Evolutionary conservation across 2,888 invertebrate genomes (phyloP).

Genomic region (Helicoverpa assulta): DNA sequence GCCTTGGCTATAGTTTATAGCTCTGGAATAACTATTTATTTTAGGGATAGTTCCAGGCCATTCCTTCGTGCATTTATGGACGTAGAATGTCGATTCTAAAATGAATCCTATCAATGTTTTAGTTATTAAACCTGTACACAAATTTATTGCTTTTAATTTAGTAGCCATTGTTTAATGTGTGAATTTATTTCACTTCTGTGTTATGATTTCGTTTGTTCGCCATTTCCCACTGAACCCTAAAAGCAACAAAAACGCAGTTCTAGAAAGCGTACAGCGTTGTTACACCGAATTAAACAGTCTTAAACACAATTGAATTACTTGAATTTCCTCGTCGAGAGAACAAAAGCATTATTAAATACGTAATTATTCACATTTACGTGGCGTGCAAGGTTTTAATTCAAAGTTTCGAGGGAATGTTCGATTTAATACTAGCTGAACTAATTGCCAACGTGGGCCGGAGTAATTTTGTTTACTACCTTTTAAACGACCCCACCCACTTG

Average conservation of each 20-base stretch:
- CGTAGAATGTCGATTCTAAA: too few relatives aligned
- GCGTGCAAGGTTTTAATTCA: constrained; percentile 86
- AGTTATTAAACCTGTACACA: neutral
- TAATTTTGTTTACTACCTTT: constrained; percentile 90
- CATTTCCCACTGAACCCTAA: constrained; percentile 63
- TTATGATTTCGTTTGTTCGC: neutral
- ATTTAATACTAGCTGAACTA: constrained; percentile 90
- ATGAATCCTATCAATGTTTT: neutral
- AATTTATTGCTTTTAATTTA: neutral
- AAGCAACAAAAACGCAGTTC: constrained; percentile 70
- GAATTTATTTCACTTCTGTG: neutral
- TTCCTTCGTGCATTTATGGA: too few relatives aligned
- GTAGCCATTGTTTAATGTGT: too few relatives aligned
- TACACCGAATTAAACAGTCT: constrained; percentile 86
- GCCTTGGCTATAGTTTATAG: neutral
- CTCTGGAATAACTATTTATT: neutral
- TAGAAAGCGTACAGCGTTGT: constrained; percentile 83
- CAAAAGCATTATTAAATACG: constrained; percentile 90
- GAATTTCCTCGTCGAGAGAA: constrained; percentile 89
- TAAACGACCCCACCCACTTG: constrained; percentile 87
- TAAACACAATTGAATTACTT: constrained; percentile 90
- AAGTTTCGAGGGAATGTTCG: constrained; percentile 82
- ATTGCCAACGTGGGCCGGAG: constrained; percentile 87
- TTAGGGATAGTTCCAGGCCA: neutral
- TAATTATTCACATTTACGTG: constrained; percentile 90